Percentiles rank a stretch among this genome's conserved stretches.
phyloP scores from a whole-genome alignment of 2,113 vertebrate species.

The Todiramphus saurophagus region DNA sequence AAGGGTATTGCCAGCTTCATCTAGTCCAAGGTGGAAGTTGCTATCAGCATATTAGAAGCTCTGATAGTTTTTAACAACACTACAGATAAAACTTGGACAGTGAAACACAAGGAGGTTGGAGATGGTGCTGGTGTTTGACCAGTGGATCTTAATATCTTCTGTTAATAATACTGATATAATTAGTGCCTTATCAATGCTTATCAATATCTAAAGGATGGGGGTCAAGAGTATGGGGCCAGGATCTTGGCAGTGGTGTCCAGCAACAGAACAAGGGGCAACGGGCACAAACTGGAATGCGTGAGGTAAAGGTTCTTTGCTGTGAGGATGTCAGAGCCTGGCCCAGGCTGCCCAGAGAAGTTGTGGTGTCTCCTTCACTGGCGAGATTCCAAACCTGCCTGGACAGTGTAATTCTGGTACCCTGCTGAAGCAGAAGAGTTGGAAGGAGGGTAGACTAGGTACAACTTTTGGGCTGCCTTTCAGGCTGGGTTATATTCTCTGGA shows the following conservation, averaged over 20 bases:
- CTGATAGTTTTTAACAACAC: not conserved
- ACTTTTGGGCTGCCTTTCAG: not conserved
- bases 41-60: not conserved
- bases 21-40: not conserved
- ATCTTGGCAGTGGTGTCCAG: too few relatives aligned
- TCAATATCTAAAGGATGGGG: too few relatives aligned
- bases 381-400: too few relatives aligned
- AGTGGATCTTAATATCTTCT: not conserved
- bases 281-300: too few relatives aligned
- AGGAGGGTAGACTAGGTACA: not conserved
- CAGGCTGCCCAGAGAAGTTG: too few relatives aligned
- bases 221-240: too few relatives aligned
- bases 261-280: too few relatives aligned
- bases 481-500: not conserved
- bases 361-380: too few relatives aligned
- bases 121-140: not conserved
- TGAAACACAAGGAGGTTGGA: not conserved
- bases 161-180: not conserved
- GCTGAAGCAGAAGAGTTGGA: not conserved
- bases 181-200: not conserved
- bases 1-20: not conserved
- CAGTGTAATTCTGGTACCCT: not conserved
- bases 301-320: too few relatives aligned
- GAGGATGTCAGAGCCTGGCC: too few relatives aligned
- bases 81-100: not conserved